Base-by-base conservation (phyloP, 2,113 vertebrate species). In the Vulpes ferrilata region DNA sequence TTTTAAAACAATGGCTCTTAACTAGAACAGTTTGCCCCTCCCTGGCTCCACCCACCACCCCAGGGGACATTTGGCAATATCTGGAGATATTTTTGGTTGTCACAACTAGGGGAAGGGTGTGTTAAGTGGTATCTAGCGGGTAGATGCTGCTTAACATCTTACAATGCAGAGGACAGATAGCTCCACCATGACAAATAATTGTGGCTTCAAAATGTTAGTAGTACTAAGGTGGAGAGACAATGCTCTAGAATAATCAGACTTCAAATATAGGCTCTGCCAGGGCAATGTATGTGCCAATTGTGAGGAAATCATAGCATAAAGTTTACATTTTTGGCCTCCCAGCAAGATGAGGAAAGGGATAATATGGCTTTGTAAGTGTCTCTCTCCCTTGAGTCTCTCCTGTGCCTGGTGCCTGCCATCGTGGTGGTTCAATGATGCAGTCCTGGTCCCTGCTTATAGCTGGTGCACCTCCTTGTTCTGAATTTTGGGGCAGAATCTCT, bases 391-490 rank as follows among this genome's bases (percentile, higher is more conserved):
- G 57, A 67, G n/a, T 32, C 17, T 65, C 25, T 62, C 76, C 69
- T 20, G 5, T 32, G 12, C 30, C 73, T 59, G 48, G 35, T 4
- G 0, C 38, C 48, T 4, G 0, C 38, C 19, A 0, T 3, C 6
- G 71, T 55, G 59, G 83, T 30, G 38, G 32, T 78, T 65, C n/a
- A 6, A 38, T 48, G 62, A 25, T 55, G 11, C 30, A 53, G 62
- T 69, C 65, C 30, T 85, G 30, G 22, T 20, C 78, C 62, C 7
- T 19, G 43, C 51, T 38, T 7, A 4, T 53, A 19, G 5, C 84
- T 80, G 11, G 12, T 11, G 1, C 4, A 60, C 30, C 43, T 43
- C 60, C 57, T 43, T 16, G 11, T 20, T 87, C 84, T 60, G 53
- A 67, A 92, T 87, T 73, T 74, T 80, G 7, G 15, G 32, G n/a